Evolutionary conservation across 2,888 invertebrate genomes (phyloP).

Genomic region (Lysandra coridon): DNA sequence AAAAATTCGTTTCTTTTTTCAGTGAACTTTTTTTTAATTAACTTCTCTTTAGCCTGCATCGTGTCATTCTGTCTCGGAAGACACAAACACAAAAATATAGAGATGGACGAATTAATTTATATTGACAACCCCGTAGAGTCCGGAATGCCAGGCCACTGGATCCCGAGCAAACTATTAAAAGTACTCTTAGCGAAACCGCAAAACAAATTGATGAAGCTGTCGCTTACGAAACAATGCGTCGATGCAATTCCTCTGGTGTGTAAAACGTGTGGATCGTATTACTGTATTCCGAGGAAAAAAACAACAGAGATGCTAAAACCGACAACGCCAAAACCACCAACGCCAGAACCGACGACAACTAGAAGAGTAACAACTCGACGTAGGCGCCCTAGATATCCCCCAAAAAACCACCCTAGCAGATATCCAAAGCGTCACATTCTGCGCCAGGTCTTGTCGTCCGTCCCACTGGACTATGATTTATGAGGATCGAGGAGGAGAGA

Average conservation of each 20-base stretch:
- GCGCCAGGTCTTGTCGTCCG: not conserved
- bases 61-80: conserved; percentile 22
- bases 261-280: no score
- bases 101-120: conserved; percentile 50
- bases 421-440: not conserved
- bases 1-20: not conserved
- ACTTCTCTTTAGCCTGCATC: not conserved
- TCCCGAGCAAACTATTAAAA: conserved; percentile 54
- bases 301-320: not conserved
- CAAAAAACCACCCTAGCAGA: not conserved
- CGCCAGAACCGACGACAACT: conserved; percentile 28
- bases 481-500: no score
- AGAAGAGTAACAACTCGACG: not conserved
- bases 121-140: conserved; percentile 58
- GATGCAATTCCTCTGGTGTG: not conserved
- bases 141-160: conserved; percentile 58
- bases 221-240: not conserved
- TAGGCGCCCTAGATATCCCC: not conserved
- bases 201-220: not conserved
- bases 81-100: conserved; percentile 14
- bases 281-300: not conserved
- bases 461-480: no score
- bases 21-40: not conserved
- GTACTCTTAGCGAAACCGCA: conserved; percentile 38
- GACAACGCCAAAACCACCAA: not conserved